Percentiles rank a stretch among this genome's conserved stretches.
Conservation (phyloP, 2,888 invertebrate species). For the Xestia xanthographa region DNA sequence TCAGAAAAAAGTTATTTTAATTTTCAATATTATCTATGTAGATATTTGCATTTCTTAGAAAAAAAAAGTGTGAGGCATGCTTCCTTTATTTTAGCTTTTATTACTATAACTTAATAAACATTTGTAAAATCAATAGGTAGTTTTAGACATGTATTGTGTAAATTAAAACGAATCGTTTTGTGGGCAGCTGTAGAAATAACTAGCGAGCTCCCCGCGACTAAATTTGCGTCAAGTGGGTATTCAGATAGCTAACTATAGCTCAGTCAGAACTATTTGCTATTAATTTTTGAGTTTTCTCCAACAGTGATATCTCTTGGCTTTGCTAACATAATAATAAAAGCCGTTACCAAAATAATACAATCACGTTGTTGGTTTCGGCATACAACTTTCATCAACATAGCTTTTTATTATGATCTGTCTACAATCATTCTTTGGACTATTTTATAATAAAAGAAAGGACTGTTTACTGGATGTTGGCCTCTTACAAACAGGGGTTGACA, state of each 20-base stretch:
- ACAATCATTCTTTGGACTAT: not conserved
- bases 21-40: too few relatives aligned
- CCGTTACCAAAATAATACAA: not conserved
- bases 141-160: not conserved
- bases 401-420: not conserved
- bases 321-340: not conserved
- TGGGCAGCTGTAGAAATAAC: slow-evolving; percentile 24
- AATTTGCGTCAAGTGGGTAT: slow-evolving; percentile 4
- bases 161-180: not conserved
- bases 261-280: not conserved
- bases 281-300: slow-evolving; percentile 6
- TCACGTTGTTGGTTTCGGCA: not conserved
- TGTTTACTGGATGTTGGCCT: not conserved
- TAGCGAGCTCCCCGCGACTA: slow-evolving; percentile 20
- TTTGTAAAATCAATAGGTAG: not conserved
- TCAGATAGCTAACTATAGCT: slow-evolving; percentile 23
- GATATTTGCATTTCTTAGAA: too few relatives aligned
- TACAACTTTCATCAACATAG: not conserved
- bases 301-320: not conserved
- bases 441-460: not conserved
- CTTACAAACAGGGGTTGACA: not conserved
- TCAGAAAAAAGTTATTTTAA: not conserved
- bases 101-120: not conserved
- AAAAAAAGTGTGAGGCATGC: not conserved
- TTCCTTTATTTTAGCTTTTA: not conserved